phyloP scores from a whole-genome alignment of 2,113 vertebrate species.

The Trogon melanurus region DNA sequence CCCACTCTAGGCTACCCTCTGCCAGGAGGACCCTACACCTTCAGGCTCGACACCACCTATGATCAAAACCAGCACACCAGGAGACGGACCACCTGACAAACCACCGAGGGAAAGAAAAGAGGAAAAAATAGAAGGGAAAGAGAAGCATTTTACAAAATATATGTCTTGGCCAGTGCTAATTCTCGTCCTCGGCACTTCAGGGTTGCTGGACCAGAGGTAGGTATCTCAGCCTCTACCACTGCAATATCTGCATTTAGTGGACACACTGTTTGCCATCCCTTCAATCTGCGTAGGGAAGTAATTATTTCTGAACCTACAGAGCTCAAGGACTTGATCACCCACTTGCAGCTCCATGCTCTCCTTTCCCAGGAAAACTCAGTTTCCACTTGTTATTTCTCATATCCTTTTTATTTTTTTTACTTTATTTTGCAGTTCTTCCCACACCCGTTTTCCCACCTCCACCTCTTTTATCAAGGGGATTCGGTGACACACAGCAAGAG shows the following conservation, averaged over 20 bases:
- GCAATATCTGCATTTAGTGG: not conserved
- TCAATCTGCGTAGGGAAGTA: rapidly evolving
- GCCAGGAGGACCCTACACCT: rapidly evolving
- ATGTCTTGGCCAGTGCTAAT: not conserved
- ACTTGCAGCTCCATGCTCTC: not conserved
- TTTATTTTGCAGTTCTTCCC: not conserved
- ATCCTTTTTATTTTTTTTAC: rapidly evolving
- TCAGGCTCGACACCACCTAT: not conserved
- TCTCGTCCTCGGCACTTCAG: not conserved
- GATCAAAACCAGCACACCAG: not conserved
- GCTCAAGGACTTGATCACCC: not conserved
- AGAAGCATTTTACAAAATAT: not conserved
- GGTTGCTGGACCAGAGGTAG: not conserved
- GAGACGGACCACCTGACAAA: not conserved
- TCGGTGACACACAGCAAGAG: not conserved
- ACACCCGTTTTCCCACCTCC: too few species aligned
- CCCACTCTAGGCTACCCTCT: not conserved
- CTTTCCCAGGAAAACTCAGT: not conserved
- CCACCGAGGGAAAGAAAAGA: not conserved
- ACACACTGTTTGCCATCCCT: not conserved
- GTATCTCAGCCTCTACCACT: not conserved
- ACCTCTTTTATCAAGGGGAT: too few species aligned
- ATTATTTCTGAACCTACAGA: not conserved
- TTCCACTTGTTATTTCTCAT: not conserved
- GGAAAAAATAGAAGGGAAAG: not conserved